These are phyloP conservation scores for Venturia canescens DNA, from an alignment of 1,140 invertebrate genomes.

Conservation along the genomic window DNA sequence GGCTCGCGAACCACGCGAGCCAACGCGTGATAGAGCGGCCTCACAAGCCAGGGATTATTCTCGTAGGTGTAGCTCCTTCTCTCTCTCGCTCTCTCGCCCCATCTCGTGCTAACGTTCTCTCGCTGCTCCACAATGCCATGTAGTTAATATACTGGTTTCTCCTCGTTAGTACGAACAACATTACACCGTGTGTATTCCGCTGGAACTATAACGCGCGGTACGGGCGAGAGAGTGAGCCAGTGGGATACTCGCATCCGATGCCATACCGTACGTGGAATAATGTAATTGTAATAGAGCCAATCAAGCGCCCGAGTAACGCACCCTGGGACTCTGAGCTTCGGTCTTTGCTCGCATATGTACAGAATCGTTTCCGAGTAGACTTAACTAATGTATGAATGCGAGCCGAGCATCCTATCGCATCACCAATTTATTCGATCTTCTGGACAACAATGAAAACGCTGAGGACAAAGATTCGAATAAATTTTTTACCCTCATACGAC, in stretches of 20 bases:
- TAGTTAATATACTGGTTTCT: slow-evolving; percentile 69
- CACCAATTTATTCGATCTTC: not conserved
- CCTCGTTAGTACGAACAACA: slow-evolving; percentile 64
- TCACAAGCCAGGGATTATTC: slow-evolving; percentile 18
- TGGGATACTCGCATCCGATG: slow-evolving; percentile 8
- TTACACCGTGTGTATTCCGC: slow-evolving; percentile 53
- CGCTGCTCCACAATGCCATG: slow-evolving; percentile 32
- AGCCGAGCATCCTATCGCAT: not conserved
- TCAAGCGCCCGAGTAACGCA: slow-evolving; percentile 56
- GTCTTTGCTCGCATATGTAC: not conserved
- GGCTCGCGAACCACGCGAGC: slow-evolving; percentile 46
- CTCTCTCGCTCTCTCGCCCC: not conserved
- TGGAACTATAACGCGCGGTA: slow-evolving; percentile 23
- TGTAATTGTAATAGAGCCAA: slow-evolving; percentile 59
- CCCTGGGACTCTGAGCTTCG: not conserved
- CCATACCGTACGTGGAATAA: slow-evolving; percentile 41
- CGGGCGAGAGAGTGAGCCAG: not conserved
- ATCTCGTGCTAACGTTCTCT: slow-evolving; percentile 42
- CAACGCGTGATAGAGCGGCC: slow-evolving; percentile 49
- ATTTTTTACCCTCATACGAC: no score
- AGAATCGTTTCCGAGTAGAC: not conserved
- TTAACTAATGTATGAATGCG: slow-evolving; percentile 8
- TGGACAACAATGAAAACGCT: not conserved
- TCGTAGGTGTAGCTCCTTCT: slow-evolving; percentile 10
- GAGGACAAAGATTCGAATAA: no score